Conservation (phyloP, 2,888 invertebrate species). For the Muschampia plurimacula region DNA sequence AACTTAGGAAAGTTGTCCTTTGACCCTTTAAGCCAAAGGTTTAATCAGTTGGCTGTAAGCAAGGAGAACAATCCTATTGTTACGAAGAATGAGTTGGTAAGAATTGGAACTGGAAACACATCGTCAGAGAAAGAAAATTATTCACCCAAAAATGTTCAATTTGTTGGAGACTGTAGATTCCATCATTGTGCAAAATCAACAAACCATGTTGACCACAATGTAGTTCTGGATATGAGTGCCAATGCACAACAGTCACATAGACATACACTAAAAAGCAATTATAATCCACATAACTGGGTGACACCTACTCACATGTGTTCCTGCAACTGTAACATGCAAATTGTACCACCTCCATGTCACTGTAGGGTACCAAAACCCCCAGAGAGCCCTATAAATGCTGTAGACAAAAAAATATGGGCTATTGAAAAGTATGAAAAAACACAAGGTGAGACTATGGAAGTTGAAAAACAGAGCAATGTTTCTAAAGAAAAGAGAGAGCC, state of each 20-base stretch:
- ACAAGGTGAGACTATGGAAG: constrained; percentile 56
- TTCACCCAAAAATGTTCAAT: constrained; percentile 42
- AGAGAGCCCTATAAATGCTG: constrained; percentile 55
- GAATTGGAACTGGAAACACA: constrained; percentile 40
- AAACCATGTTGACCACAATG: constrained; percentile 3
- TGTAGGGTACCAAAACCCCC: constrained; percentile 41
- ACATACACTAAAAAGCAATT: constrained; percentile 22
- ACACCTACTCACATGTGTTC: constrained; percentile 31
- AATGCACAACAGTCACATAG: constrained; percentile 4
- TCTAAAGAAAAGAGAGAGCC: constrained; percentile 79
- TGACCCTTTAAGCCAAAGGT: constrained; percentile 54
- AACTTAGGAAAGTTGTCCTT: constrained; percentile 57
- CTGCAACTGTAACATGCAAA: constrained; percentile 41
- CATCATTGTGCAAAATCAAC: constrained; percentile 61
- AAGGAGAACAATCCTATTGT: constrained; percentile 67
- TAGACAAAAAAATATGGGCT: constrained; percentile 71
- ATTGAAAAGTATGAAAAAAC: constrained; percentile 69
- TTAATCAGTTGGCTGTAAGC: constrained; percentile 56
- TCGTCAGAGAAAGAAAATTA: constrained; percentile 44
- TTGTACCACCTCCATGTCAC: constrained; percentile 43
- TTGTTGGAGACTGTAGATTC: constrained; percentile 58
- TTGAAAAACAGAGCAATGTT: constrained; percentile 64
- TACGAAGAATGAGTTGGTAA: constrained; percentile 60
- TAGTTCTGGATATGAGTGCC: background rate
- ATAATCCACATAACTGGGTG: constrained; percentile 38